Conservation (phyloP, 2,797 vertebrate species). For the Poeciliopsis turneri region DNA sequence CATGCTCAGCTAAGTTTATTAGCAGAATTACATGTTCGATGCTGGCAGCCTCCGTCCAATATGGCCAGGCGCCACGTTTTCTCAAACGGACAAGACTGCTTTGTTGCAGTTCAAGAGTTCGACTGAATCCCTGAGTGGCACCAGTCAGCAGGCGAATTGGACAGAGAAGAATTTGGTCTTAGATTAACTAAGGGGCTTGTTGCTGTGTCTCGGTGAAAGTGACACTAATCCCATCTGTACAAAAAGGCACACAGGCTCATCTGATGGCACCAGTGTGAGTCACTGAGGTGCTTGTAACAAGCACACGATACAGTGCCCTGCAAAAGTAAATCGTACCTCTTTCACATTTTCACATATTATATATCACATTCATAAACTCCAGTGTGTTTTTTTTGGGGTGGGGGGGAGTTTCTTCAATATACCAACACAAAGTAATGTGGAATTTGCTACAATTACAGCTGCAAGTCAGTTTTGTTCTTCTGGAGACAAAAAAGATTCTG, state of each 20-base stretch:
- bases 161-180: constrained; percentile 20
- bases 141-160: constrained; percentile 21
- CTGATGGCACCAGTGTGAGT: background rate
- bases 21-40: constrained; percentile 26
- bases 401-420: background rate
- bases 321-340: background rate
- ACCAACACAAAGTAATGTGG: background rate
- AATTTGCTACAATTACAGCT: background rate
- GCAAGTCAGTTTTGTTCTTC: background rate
- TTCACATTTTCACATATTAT: background rate
- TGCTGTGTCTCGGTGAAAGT: constrained; percentile 13
- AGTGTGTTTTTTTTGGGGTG: background rate
- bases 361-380: background rate
- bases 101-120: constrained; percentile 44
- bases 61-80: constrained; percentile 53
- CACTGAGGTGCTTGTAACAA: constrained; percentile 13
- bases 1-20: constrained; percentile 26
- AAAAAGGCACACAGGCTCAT: background rate
- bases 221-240: constrained; percentile 35
- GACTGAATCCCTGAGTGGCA: constrained; percentile 50
- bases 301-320: background rate
- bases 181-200: constrained; percentile 33
- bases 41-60: constrained; percentile 32
- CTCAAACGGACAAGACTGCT: constrained; percentile 53
- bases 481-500: background rate